Conservation (phyloP, 2,113 vertebrate species). For the Lepus timidus region DNA sequence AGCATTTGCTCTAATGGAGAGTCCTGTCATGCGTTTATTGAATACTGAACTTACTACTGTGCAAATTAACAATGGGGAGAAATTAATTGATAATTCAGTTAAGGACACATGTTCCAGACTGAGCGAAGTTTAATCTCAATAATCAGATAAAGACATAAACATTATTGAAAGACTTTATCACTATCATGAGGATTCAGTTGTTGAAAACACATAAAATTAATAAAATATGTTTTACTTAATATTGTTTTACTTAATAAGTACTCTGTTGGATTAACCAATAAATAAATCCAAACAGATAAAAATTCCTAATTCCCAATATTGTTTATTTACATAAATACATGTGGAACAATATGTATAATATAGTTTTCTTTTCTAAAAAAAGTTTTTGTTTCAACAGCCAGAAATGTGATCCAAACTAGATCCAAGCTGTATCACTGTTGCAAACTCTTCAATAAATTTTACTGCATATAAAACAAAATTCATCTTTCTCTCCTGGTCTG, state of each 20-base stretch:
- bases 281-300: slow-evolving; percentile 47
- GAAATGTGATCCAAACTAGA: not conserved
- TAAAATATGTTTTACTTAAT: slow-evolving; percentile 60
- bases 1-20: slow-evolving; percentile 70
- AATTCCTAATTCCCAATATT: not conserved
- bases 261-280: slow-evolving; percentile 11
- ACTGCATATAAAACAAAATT: slow-evolving; percentile 4
- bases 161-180: slow-evolving; percentile 52
- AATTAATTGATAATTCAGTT: slow-evolving; percentile 63
- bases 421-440: not conserved
- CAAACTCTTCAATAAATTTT: slow-evolving; percentile 33
- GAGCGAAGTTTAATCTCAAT: slow-evolving; percentile 52
- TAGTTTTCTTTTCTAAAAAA: not conserved
- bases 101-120: slow-evolving; percentile 49
- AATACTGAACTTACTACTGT: slow-evolving; percentile 71
- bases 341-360: not conserved
- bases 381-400: slow-evolving; percentile 36
- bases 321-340: not conserved
- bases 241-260: slow-evolving; percentile 60
- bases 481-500: not conserved
- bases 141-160: slow-evolving; percentile 47
- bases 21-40: slow-evolving; percentile 50
- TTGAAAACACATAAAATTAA: slow-evolving; percentile 54
- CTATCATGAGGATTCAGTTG: slow-evolving; percentile 9
- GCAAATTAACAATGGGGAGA: slow-evolving; percentile 64